Evolutionary conservation across 2,113 vertebrate genomes (phyloP).

Genomic region (human): DNA sequence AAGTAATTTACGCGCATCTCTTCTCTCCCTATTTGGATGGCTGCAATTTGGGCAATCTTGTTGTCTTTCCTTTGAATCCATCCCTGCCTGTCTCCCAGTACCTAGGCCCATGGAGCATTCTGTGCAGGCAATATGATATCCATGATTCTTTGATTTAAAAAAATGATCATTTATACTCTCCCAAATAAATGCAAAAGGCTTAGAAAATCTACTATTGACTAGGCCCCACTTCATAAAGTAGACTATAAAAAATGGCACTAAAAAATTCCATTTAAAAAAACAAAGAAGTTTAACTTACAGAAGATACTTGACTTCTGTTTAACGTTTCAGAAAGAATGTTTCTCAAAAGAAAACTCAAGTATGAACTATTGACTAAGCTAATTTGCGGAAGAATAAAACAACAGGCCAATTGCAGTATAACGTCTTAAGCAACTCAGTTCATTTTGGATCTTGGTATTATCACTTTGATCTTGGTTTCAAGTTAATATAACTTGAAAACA

Average conservation of each 20-base stretch:
- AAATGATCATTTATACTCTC: background rate
- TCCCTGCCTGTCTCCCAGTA: accelerated
- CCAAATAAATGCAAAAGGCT: background rate
- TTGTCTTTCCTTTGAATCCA: accelerated
- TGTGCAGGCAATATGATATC: background rate
- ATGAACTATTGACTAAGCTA: background rate
- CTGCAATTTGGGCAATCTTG: background rate
- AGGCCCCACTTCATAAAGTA: background rate
- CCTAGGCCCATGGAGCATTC: background rate
- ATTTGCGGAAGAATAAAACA: background rate
- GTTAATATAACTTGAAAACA: background rate
- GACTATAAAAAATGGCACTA: background rate
- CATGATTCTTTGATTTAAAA: background rate
- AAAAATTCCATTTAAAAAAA: background rate
- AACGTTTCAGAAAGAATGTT: background rate
- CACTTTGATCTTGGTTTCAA: background rate
- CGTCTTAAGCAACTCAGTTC: background rate
- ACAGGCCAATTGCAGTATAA: background rate
- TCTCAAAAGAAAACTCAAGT: background rate
- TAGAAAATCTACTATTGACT: background rate
- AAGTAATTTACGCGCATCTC: background rate
- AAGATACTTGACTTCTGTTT: background rate
- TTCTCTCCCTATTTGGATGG: background rate
- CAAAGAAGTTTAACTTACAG: background rate
- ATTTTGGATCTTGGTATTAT: background rate